These are phyloP conservation scores for Cyprichromis sp. DNA, from an alignment of 2,113 vertebrate genomes.

Conservation along the genomic window DNA sequence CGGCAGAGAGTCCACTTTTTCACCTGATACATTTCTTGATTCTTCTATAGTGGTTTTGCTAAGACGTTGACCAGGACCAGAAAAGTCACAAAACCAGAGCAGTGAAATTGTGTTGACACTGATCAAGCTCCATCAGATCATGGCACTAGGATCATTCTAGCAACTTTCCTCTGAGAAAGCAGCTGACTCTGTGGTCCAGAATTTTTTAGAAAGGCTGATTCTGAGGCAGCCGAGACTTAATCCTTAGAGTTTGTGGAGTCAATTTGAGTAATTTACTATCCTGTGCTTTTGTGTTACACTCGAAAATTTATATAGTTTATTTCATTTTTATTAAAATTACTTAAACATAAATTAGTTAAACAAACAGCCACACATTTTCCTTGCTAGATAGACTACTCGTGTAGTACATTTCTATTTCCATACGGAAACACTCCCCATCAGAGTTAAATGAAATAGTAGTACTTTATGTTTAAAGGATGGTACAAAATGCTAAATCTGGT, in stretches of 20 bases:
- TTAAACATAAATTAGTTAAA: neutral
- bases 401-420: neutral
- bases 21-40: neutral
- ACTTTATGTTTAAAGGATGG: neutral
- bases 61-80: neutral
- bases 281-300: neutral
- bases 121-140: neutral
- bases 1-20: neutral
- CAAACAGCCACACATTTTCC: neutral
- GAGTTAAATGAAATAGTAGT: neutral
- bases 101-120: neutral
- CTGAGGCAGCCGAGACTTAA: neutral
- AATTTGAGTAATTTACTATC: neutral
- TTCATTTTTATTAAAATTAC: neutral
- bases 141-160: neutral
- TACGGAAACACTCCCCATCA: neutral
- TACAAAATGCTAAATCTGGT: neutral
- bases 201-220: neutral
- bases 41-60: neutral
- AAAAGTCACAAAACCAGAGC: neutral
- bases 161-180: neutral
- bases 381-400: neutral
- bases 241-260: neutral
- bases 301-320: neutral
- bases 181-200: neutral